A percentile compares a stretch with the other conserved stretches of the same genome.
Conservation (phyloP, 2,888 invertebrate genomes). For the Mystacides longicornis region DNA sequence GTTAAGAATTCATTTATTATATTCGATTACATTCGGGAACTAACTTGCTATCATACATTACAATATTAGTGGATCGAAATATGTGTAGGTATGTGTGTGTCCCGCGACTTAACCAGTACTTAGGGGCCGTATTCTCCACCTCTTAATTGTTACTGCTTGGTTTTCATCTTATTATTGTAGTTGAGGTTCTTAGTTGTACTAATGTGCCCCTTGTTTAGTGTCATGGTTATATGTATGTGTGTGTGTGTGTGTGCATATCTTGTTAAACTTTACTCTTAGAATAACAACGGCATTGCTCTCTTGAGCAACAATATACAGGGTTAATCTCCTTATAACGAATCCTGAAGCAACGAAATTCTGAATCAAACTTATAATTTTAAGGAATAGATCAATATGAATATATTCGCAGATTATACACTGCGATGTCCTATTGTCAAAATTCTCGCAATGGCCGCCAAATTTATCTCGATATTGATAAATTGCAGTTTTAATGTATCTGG, state of each 20-base stretch:
- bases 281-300: slow-evolving; percentile 13
- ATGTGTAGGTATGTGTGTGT: slow-evolving; percentile 17
- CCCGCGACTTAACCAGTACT: slow-evolving; percentile 24
- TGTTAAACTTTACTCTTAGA: slow-evolving; percentile 21
- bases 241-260: slow-evolving; percentile 27
- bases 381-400: slow-evolving; percentile 17
- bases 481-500: too few species aligned
- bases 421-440: too few species aligned
- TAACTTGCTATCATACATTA: too few species aligned
- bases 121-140: slow-evolving; percentile 26
- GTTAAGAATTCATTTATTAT: too few species aligned
- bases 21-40: too few species aligned
- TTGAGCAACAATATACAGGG: slow-evolving; percentile 15
- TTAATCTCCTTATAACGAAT: slow-evolving; percentile 11
- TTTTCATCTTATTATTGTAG: slow-evolving; percentile 26
- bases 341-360: slow-evolving; percentile 11
- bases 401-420: slow-evolving; percentile 10
- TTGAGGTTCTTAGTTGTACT: slow-evolving; percentile 15
- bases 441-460: too few species aligned
- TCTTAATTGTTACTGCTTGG: slow-evolving; percentile 27
- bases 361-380: slow-evolving; percentile 13
- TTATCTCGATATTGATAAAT: too few species aligned
- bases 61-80: not conserved
- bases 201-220: slow-evolving; percentile 19
- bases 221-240: too few species aligned